Evolutionary conservation across 1,140 invertebrate species (phyloP).

Genomic region (Dreissena rostriformis): DNA sequence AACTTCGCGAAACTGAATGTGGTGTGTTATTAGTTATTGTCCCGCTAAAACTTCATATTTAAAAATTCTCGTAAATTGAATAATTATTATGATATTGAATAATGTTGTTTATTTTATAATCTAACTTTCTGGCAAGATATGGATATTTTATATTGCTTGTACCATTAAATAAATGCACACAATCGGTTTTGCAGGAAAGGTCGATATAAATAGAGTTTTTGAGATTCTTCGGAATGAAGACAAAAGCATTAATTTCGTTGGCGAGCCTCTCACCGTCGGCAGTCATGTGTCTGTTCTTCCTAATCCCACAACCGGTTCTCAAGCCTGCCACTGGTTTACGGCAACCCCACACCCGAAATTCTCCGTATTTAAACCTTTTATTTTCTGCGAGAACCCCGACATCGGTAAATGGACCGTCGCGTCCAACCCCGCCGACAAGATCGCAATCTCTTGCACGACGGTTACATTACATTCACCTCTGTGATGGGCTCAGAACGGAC

Average conservation of each 20-base stretch:
- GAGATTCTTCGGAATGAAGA: constrained; percentile 86
- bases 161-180: too few relatives aligned
- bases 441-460: too few relatives aligned
- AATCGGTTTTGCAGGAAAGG: constrained; percentile 9
- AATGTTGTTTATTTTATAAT: too few relatives aligned
- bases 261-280: constrained; percentile 84
- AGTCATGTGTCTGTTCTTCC: constrained; percentile 84
- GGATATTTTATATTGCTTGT: too few relatives aligned
- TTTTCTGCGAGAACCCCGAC: constrained; percentile 85
- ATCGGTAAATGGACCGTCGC: constrained; percentile 83
- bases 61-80: too few relatives aligned
- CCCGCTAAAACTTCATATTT: too few relatives aligned
- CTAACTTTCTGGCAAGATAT: too few relatives aligned
- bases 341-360: constrained; percentile 88
- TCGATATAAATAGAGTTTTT: constrained; percentile 83
- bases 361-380: constrained; percentile 91
- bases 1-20: too few relatives aligned
- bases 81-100: too few relatives aligned
- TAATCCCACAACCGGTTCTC: constrained; percentile 66
- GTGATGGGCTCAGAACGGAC: too few relatives aligned
- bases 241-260: constrained; percentile 83
- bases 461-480: too few relatives aligned
- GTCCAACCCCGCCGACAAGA: constrained; percentile 77
- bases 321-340: constrained; percentile 89
- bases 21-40: too few relatives aligned